Conservation (phyloP, 35 echinoderm and acorn worm genomes). For the Nesometra sesokonis region DNA sequence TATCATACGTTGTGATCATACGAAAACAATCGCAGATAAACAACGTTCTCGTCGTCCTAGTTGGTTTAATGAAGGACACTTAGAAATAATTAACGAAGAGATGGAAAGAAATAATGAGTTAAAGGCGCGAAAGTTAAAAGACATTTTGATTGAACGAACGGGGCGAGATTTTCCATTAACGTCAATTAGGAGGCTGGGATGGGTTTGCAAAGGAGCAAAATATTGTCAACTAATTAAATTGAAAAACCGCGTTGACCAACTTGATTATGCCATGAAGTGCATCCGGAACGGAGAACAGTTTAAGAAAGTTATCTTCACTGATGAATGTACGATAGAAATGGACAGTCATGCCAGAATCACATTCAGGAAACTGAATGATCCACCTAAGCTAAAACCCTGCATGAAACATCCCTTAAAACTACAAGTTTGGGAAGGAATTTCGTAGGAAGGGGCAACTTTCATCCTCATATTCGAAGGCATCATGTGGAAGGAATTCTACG, state of each 20-base stretch:
- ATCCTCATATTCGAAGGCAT: slow-evolving; percentile 21
- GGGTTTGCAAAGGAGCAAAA: not conserved
- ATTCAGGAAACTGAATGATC: not conserved
- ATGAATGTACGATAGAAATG: slow-evolving; percentile 29
- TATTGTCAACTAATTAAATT: slow-evolving; percentile 17
- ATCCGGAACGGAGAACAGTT: slow-evolving; percentile 8
- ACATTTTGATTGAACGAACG: not conserved
- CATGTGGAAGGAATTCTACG: slow-evolving; percentile 33
- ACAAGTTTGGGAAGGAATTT: slow-evolving; percentile 39
- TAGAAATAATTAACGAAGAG: not conserved
- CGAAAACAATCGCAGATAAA: not conserved
- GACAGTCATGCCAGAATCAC: not conserved
- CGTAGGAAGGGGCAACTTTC: not conserved
- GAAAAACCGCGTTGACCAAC: not conserved
- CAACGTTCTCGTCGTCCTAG: not conserved
- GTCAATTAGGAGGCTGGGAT: slow-evolving; percentile 6
- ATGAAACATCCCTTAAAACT: slow-evolving; percentile 18
- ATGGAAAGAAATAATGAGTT: not conserved
- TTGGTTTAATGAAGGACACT: not conserved
- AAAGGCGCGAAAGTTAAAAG: not conserved
- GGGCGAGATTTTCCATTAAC: not conserved
- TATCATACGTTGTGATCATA: not conserved
- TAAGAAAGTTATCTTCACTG: slow-evolving; percentile 37
- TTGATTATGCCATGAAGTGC: slow-evolving; percentile 2
- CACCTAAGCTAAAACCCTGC: not conserved